A percentile compares a stretch with the other conserved stretches of the same genome.
phyloP scores from a whole-genome alignment of 2,888 invertebrate genomes.

The Cenopis cana region DNA sequence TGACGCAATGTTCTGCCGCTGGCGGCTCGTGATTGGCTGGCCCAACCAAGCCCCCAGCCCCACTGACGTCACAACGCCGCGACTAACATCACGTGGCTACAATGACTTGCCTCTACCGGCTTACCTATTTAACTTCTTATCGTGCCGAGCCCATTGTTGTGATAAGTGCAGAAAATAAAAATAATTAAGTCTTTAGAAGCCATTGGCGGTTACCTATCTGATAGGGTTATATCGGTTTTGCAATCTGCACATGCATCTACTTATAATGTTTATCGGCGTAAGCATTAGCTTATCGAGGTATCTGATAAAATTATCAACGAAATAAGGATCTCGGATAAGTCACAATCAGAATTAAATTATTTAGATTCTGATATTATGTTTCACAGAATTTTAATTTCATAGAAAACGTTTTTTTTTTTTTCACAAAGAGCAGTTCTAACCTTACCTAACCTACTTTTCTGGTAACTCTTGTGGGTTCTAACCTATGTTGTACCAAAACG shows the following conservation, averaged over 20 bases:
- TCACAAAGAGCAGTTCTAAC: no score
- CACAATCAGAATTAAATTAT: background rate
- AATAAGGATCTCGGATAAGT: background rate
- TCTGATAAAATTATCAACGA: background rate
- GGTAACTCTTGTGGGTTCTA: no score
- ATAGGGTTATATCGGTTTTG: slow-evolving; percentile 8
- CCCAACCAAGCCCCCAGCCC: slow-evolving; percentile 74
- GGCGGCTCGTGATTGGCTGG: slow-evolving; percentile 59
- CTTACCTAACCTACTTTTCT: no score
- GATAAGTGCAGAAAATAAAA: slow-evolving; percentile 24
- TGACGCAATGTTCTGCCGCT: slow-evolving; percentile 53
- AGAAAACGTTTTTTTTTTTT: no score
- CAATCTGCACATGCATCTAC: background rate
- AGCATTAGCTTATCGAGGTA: background rate
- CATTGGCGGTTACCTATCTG: background rate
- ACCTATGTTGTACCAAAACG: no score
- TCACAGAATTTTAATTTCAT: no score
- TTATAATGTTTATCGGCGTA: no score
- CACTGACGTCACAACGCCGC: slow-evolving; percentile 63
- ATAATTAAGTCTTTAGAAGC: slow-evolving; percentile 7
- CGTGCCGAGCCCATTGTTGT: slow-evolving; percentile 49
- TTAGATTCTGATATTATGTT: no score
- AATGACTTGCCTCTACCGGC: slow-evolving; percentile 54
- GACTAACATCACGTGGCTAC: slow-evolving; percentile 52
- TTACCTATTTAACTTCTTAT: slow-evolving; percentile 45